Conservation (phyloP, 2,797 vertebrate species). For the Takifugu rubripes region DNA sequence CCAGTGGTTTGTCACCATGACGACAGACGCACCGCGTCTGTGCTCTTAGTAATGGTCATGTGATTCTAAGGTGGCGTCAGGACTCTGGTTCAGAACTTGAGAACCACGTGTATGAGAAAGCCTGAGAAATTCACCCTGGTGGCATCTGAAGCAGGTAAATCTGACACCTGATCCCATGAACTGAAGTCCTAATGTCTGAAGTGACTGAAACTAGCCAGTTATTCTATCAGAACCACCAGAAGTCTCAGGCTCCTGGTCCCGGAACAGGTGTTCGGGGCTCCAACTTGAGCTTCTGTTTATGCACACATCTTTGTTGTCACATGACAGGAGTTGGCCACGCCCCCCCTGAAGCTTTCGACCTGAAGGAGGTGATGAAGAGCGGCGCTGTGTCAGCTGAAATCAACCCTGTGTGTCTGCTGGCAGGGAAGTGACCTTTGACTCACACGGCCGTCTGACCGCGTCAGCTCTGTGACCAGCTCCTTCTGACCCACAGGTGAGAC, state of each 20-base stretch:
- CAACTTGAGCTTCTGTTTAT: not conserved
- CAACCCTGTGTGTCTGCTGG: conserved; percentile 64
- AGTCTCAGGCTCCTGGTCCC: no score
- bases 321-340: conserved; percentile 19
- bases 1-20: no score
- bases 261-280: no score
- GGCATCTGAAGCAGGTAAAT: conserved; percentile 18
- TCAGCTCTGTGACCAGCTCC: not conserved
- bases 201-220: no score
- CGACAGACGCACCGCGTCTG: no score
- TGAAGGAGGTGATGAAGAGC: conserved; percentile 5
- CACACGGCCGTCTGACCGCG: not conserved
- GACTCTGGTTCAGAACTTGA: conserved; percentile 63
- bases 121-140: conserved; percentile 20
- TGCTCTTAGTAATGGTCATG: not conserved
- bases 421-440: conserved; percentile 64
- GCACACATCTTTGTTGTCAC: conserved; percentile 10
- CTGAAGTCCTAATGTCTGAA: not conserved
- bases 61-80: conserved; percentile 60
- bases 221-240: no score
- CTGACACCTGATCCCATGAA: not conserved
- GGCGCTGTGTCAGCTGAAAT: conserved; percentile 58
- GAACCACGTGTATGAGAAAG: conserved; percentile 21
- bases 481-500: conserved; percentile 66
- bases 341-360: not conserved